Conservation (phyloP, 2,797 vertebrate species). For the Hyperoplus immaculatus region DNA sequence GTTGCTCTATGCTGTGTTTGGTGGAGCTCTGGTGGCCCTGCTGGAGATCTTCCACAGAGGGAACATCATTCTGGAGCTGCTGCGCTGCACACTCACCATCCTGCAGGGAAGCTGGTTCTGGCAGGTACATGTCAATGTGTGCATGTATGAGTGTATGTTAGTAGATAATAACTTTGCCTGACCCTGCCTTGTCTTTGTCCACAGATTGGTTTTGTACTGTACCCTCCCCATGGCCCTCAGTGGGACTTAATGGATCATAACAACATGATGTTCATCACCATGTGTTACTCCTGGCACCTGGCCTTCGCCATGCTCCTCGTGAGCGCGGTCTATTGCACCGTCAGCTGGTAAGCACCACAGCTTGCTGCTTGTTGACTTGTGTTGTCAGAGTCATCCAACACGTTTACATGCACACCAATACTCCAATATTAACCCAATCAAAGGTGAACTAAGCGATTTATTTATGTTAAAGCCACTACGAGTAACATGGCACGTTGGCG, state of each 20-base stretch:
- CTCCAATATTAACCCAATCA: too few relatives aligned
- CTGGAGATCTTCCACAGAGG: slow-evolving; percentile 91
- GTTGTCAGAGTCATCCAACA: too few relatives aligned
- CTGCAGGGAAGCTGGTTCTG: slow-evolving; percentile 98
- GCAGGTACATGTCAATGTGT: slow-evolving; percentile 87
- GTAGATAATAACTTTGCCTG: background rate
- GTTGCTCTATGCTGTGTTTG: slow-evolving; percentile 88
- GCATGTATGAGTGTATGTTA: background rate
- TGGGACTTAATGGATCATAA: slow-evolving; percentile 92
- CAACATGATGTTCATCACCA: slow-evolving; percentile 93
- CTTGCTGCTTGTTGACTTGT: slow-evolving; percentile 15
- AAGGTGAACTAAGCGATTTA: too few relatives aligned
- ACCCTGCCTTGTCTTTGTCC: slow-evolving; percentile 37
- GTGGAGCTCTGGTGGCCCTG: slow-evolving; percentile 85
- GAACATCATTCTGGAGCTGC: slow-evolving; percentile 92
- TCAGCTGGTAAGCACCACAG: slow-evolving; percentile 88
- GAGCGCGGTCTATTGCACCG: slow-evolving; percentile 85
- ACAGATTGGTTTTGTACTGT: slow-evolving; percentile 95
- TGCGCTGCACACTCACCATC: slow-evolving; percentile 88
- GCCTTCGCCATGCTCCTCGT: slow-evolving; percentile 87
- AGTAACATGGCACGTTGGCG: too few relatives aligned
- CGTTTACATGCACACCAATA: too few relatives aligned
- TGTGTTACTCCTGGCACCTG: slow-evolving; percentile 97
- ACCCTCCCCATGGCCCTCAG: slow-evolving; percentile 88
- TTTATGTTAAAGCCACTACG: too few relatives aligned